A percentile compares a stretch with the other conserved stretches of the same genome.
These are phyloP conservation scores for Rhabdornis inornatus DNA, from an alignment of 2,113 vertebrate species.

Conservation along the genomic window DNA sequence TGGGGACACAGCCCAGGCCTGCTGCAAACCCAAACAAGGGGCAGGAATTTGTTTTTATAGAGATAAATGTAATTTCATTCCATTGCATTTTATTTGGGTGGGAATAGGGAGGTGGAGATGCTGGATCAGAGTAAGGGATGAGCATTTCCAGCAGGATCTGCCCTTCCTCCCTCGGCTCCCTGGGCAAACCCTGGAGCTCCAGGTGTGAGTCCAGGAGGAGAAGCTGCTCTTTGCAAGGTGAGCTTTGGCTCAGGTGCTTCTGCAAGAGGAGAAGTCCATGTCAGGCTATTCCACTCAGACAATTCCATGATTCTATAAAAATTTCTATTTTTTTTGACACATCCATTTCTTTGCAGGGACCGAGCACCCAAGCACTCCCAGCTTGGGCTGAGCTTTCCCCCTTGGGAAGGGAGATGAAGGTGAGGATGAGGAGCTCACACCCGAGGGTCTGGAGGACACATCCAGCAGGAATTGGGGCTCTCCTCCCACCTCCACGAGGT, in stretches of 20 bases:
- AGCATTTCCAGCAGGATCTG: not conserved
- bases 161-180: not conserved
- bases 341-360: not conserved
- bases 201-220: accelerated
- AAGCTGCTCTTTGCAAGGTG: not conserved
- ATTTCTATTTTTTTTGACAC: accelerated
- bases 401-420: not conserved
- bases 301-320: accelerated
- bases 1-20: not conserved
- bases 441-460: not conserved
- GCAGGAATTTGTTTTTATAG: not conserved
- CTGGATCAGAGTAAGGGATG: accelerated
- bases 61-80: accelerated
- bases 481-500: accelerated
- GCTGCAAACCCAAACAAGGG: no score
- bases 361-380: accelerated
- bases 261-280: accelerated
- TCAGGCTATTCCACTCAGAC: not conserved
- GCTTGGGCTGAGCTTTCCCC: not conserved
- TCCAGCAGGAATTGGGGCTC: not conserved
- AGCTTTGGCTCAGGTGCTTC: not conserved
- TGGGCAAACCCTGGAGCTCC: accelerated
- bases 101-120: not conserved
- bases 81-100: accelerated
- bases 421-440: not conserved